phyloP scores from a whole-genome alignment of 2,113 vertebrate genomes.

The Hemiscyllium ocellatum region DNA sequence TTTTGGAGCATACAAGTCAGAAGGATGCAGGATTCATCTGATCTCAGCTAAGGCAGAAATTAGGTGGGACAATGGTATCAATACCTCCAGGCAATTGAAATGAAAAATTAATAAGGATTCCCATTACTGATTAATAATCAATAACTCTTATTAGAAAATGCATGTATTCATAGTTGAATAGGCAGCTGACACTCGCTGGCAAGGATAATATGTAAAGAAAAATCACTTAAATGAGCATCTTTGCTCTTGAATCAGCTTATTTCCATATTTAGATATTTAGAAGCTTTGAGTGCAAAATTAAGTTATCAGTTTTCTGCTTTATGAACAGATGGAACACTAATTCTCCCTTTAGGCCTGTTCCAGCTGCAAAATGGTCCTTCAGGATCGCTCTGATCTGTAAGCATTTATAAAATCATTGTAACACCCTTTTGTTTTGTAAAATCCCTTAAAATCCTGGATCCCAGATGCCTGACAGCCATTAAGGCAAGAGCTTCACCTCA shows the following conservation, averaged over 20 bases:
- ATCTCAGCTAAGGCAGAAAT: neutral
- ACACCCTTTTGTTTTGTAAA: neutral
- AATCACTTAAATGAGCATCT: neutral
- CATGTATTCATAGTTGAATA: neutral
- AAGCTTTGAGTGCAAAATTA: neutral
- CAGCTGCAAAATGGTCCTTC: neutral
- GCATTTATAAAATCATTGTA: neutral
- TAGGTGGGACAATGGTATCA: neutral
- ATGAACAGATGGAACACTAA: conserved; percentile 27
- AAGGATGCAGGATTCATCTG: neutral
- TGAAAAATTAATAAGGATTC: neutral
- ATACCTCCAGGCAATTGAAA: neutral
- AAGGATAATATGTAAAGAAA: neutral
- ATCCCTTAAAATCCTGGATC: conserved; percentile 6
- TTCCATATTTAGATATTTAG: conserved; percentile 1
- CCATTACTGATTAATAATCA: neutral
- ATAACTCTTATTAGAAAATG: neutral
- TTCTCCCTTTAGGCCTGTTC: conserved; percentile 17
- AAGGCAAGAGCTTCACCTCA: neutral
- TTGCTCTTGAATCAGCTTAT: conserved; percentile 2
- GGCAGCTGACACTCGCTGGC: neutral
- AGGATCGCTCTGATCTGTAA: conserved; percentile 18
- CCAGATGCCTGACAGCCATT: neutral
- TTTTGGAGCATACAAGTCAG: neutral
- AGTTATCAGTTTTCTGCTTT: neutral